phyloP scores from a whole-genome alignment of 2,797 vertebrate species.

The Chelonia mydas region DNA sequence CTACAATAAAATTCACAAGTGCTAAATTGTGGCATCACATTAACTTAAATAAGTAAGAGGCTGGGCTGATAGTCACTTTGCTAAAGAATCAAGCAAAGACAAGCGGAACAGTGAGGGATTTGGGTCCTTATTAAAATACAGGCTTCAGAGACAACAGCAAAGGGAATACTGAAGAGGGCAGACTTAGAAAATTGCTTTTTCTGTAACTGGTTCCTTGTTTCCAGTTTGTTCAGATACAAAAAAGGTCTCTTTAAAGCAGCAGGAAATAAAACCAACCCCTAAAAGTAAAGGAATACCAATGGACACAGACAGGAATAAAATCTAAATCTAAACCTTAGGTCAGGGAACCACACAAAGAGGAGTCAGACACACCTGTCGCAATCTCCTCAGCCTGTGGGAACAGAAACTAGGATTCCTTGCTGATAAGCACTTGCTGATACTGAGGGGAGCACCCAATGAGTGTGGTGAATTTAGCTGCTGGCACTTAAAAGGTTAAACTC shows the following conservation, averaged over 20 bases:
- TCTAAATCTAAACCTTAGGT: background rate
- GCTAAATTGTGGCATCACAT: background rate
- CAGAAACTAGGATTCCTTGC: background rate
- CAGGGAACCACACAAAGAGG: background rate
- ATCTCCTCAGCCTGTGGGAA: background rate
- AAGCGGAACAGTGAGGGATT: background rate
- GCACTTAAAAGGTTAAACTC: background rate
- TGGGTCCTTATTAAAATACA: background rate
- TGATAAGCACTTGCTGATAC: background rate
- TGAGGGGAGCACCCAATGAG: background rate
- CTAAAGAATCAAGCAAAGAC: background rate
- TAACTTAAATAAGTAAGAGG: background rate
- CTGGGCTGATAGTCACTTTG: background rate
- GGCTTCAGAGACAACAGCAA: background rate
- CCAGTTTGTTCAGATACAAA: background rate
- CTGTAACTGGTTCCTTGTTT: background rate
- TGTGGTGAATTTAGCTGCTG: background rate
- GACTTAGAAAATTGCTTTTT: background rate
- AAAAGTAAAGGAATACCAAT: background rate
- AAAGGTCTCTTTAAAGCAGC: background rate
- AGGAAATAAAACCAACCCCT: background rate
- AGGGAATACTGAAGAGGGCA: background rate
- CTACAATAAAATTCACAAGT: background rate
- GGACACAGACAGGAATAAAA: background rate
- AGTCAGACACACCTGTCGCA: background rate